Conservation (phyloP, 2,113 vertebrate species). For the Oncorhynchus clarkii region DNA sequence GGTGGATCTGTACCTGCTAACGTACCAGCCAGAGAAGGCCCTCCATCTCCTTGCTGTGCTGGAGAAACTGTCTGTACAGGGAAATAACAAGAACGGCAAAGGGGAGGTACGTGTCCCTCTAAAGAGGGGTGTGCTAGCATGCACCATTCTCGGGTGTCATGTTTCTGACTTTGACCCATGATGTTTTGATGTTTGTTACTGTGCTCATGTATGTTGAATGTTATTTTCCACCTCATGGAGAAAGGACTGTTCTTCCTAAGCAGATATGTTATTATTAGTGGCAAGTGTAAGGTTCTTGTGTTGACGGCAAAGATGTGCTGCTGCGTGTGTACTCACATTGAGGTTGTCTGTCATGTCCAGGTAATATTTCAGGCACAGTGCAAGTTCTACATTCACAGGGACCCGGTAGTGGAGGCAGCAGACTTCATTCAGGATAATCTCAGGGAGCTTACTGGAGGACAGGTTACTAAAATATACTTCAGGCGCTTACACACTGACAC, state of each 20-base stretch:
- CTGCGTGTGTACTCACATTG: background rate
- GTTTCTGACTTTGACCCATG: background rate
- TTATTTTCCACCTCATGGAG: background rate
- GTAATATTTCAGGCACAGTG: constrained; percentile 7
- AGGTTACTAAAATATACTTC: constrained; percentile 15
- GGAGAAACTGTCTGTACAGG: constrained; percentile 93
- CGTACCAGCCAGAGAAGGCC: constrained; percentile 94
- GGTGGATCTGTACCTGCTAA: constrained; percentile 94
- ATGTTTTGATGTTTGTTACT: background rate
- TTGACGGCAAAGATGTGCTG: background rate
- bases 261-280: background rate
- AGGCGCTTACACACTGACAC: too few relatives aligned
- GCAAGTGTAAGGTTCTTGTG: background rate
- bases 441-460: constrained; percentile 13
- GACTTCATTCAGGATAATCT: constrained; percentile 9
- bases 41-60: constrained; percentile 91
- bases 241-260: background rate
- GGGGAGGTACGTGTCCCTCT: constrained; percentile 76
- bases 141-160: background rate
- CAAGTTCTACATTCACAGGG: constrained; percentile 21
- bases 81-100: constrained; percentile 93
- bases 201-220: background rate
- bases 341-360: constrained; percentile 17
- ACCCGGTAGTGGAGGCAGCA: constrained; percentile 15
- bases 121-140: too few relatives aligned